These are phyloP conservation scores for Philereme transversata DNA, from an alignment of 2,888 invertebrate genomes.

Conservation along the genomic window DNA sequence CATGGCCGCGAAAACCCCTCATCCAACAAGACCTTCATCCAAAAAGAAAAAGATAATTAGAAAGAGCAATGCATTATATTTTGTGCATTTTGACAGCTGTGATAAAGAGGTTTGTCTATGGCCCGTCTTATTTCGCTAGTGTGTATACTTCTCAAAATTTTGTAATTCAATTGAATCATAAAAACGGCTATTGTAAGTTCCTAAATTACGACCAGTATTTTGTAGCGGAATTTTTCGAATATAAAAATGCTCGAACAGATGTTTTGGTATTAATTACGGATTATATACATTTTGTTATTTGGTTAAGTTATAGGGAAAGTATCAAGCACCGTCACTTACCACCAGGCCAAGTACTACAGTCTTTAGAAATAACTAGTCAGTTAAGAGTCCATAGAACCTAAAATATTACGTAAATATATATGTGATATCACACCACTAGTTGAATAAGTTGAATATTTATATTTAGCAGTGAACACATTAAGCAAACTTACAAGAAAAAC, in stretches of 20 bases:
- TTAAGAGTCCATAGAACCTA: no score
- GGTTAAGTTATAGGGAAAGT: conserved; percentile 8
- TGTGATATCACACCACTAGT: no score
- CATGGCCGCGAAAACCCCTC: no score
- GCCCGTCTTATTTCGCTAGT: conserved; percentile 54
- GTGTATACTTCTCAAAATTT: conserved; percentile 44
- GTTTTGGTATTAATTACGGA: conserved; percentile 1
- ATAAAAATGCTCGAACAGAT: conserved; percentile 17
- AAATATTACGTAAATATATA: no score
- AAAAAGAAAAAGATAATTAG: conserved; percentile 47
- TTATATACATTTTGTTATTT: conserved; percentile 2
- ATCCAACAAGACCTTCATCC: not conserved
- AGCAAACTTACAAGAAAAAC: no score
- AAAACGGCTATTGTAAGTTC: conserved; percentile 74
- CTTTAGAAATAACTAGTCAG: no score
- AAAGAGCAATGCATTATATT: conserved; percentile 72
- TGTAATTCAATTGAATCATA: conserved; percentile 39
- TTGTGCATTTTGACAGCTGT: conserved; percentile 80
- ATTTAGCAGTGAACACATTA: no score
- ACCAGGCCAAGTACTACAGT: no score
- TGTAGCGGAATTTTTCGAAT: conserved; percentile 48
- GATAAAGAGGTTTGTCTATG: conserved; percentile 82
- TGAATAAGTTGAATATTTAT: no score
- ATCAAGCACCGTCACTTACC: no score
- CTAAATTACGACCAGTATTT: conserved; percentile 82